Evolutionary conservation across 1,140 invertebrate species (phyloP).

Genomic region (Drosophila punjabiensis): DNA sequence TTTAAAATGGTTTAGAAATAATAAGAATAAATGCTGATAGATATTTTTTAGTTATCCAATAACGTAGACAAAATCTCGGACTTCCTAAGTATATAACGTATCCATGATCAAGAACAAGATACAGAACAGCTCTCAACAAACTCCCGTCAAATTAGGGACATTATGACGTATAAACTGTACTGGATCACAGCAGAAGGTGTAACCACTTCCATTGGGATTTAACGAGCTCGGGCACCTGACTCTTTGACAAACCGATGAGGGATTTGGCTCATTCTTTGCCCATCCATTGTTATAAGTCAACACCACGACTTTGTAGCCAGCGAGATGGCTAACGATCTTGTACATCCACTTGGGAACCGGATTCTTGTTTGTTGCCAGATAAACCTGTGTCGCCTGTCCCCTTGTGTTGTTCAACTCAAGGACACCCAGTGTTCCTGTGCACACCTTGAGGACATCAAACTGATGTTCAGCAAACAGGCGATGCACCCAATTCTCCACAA

Average conservation of each 20-base stretch:
- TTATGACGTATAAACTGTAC: neutral
- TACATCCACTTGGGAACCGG: neutral
- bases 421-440: neutral
- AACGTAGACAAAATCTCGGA: neutral
- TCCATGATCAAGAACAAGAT: neutral
- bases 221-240: neutral
- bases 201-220: neutral
- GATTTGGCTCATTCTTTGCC: too few relatives aligned
- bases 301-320: neutral
- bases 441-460: slow-evolving; percentile 2
- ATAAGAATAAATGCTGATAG: neutral
- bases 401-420: neutral
- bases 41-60: neutral
- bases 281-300: slow-evolving; percentile 7
- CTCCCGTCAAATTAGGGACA: neutral
- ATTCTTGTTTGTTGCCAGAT: neutral
- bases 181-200: slow-evolving; percentile 22
- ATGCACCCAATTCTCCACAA: slow-evolving; percentile 2
- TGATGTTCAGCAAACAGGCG: neutral
- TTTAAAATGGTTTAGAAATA: neutral
- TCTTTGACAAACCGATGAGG: neutral
- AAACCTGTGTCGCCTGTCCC: neutral
- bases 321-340: slow-evolving; percentile 7
- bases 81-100: neutral
- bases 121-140: neutral